Evolutionary conservation across 2,113 vertebrate species (phyloP).

Genomic region (Sturnira hondurensis): DNA sequence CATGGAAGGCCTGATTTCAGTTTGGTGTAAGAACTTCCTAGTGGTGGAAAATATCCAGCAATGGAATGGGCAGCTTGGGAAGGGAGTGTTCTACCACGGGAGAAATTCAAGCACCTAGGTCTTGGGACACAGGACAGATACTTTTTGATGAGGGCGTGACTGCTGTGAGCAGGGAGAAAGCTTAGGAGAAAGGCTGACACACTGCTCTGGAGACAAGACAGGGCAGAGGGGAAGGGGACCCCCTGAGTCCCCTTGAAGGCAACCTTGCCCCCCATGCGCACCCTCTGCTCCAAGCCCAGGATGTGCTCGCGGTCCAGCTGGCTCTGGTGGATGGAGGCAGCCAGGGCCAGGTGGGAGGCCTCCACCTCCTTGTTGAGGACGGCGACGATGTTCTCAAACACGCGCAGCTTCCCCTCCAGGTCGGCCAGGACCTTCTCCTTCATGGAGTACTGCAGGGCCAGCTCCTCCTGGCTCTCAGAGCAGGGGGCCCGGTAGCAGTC

Average conservation of each 20-base stretch:
- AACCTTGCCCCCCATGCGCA: slow-evolving; percentile 31
- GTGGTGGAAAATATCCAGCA: not conserved
- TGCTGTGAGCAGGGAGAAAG: not conserved
- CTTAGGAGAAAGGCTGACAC: not conserved
- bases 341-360: slow-evolving; percentile 79
- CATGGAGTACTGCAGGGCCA: slow-evolving; percentile 67
- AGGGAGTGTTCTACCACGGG: not conserved
- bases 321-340: slow-evolving; percentile 80
- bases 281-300: slow-evolving; percentile 82
- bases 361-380: slow-evolving; percentile 89
- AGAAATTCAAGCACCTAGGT: not conserved
- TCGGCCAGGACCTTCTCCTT: slow-evolving; percentile 79
- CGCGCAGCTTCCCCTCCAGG: slow-evolving; percentile 83
- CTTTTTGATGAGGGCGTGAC: not conserved
- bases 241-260: not conserved
- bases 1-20: not conserved
- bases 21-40: not conserved
- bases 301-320: slow-evolving; percentile 81
- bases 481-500: slow-evolving; percentile 71
- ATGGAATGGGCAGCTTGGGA: not conserved
- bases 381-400: slow-evolving; percentile 88
- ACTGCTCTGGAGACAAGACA: not conserved
- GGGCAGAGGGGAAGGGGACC: not conserved
- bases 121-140: not conserved
- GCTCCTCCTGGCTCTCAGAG: slow-evolving; percentile 60